These are phyloP conservation scores for Emydocephalus ijimae DNA, from an alignment of 2,113 vertebrate genomes.

Conservation along the genomic window DNA sequence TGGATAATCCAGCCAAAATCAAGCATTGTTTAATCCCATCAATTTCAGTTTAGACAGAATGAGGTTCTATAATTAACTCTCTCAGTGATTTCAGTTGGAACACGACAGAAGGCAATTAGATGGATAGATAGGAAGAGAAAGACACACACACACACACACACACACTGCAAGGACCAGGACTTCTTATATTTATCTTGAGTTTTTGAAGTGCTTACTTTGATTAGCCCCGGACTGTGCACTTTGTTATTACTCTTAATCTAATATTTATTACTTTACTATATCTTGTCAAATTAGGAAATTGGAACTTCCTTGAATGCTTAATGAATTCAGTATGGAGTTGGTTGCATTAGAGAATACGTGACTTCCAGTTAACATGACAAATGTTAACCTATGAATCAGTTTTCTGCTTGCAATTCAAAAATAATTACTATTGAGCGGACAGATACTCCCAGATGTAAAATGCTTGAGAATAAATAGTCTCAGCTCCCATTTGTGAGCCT, in stretches of 20 bases:
- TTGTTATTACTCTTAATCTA: background rate
- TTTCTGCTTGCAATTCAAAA: background rate
- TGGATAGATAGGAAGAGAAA: too few relatives aligned
- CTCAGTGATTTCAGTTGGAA: background rate
- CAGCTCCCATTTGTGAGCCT: background rate
- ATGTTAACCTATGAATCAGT: background rate
- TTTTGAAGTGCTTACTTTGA: background rate
- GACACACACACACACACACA: background rate
- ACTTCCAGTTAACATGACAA: background rate
- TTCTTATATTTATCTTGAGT: background rate
- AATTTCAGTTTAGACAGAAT: background rate
- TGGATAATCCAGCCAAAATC: background rate
- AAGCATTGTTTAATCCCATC: background rate
- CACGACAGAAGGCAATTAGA: background rate
- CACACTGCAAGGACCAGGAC: background rate
- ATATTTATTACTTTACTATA: background rate
- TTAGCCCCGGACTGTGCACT: background rate
- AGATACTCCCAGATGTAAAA: background rate
- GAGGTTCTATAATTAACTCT: background rate
- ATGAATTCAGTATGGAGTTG: background rate
- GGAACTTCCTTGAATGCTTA: background rate
- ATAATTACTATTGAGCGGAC: background rate
- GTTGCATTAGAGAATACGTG: background rate
- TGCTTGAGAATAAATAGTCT: background rate
- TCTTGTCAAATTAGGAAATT: background rate